Conservation (phyloP, 2,113 vertebrate genomes). For the Caloenas nicobarica region DNA sequence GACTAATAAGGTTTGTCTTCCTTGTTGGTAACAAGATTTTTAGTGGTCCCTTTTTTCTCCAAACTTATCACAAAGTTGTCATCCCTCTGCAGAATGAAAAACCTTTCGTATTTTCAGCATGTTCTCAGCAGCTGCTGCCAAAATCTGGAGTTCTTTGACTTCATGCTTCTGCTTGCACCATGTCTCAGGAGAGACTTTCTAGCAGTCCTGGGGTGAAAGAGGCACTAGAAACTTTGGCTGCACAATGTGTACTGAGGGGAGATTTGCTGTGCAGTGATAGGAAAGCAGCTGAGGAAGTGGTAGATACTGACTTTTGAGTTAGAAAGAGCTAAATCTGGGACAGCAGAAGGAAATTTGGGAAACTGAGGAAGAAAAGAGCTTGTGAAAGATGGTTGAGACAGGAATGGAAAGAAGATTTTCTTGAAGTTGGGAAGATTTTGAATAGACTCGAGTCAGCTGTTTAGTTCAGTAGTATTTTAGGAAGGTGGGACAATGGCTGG, state of each 20-base stretch:
- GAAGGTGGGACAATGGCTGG: background rate
- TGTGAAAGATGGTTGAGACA: background rate
- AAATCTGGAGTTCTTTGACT: conserved; percentile 12
- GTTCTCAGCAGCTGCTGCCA: background rate
- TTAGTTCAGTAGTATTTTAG: background rate
- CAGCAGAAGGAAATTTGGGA: background rate
- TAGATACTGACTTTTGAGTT: background rate
- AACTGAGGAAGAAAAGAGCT: background rate
- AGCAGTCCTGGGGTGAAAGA: background rate
- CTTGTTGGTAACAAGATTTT: background rate
- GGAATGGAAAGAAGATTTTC: background rate
- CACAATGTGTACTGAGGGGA: accelerated
- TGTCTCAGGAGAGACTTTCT: background rate
- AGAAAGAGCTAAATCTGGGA: background rate
- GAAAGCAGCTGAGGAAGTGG: background rate
- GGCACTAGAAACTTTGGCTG: background rate
- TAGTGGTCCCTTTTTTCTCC: background rate
- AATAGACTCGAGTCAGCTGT: background rate
- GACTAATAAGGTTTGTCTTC: background rate
- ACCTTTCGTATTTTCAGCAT: background rate
- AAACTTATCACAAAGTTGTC: background rate
- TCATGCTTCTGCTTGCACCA: background rate
- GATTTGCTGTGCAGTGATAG: background rate
- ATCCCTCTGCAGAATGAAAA: background rate
- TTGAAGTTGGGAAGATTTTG: background rate